Evolutionary conservation across 2,888 invertebrate genomes (phyloP), one percentile per base, ranked within the genome.

Genomic region (Pandemis corylana): DNA sequence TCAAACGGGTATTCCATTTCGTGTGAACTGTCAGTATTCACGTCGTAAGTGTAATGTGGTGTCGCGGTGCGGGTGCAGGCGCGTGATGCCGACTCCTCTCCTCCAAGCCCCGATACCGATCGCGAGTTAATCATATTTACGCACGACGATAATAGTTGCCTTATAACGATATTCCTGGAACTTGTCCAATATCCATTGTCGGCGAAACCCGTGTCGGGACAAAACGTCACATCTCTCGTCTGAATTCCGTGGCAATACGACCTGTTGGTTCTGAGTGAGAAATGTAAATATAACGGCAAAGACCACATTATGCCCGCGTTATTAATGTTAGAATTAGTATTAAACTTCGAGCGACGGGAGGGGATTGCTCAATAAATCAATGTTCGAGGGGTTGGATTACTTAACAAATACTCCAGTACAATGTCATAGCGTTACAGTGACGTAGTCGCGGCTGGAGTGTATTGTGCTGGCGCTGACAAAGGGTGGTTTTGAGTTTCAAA

Each of bases 231-330:
- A 68, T 49, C 15, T 7, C 9, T 10, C 28, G 5, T 4, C 9
- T 5, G 15, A 41, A 68, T 9, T 7, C 12, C 2, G 6, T 9
- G 10, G 15, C 46, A 4, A 15, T 68, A 41, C 7, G 36, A 13
- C 53, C 12, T 63, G 41, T 13, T 13, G 20, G 56, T 28, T 64
- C 12, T 0, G 41, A n/a, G 36, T 12, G 5, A 7, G 44, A 59
- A 64, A 73, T 73, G 73, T 68, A 73, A 73, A 73, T 73, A 68
- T 49, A 36, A 68, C 46, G 64, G 68, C 68, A 68, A 72, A 68
- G 64, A 46, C 63, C 68, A 68, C 68, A 68, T 73, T 68, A 73
- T 73, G 72, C 73, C 61, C 41, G 42, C 59, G 68, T 41, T 64
- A 68, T 73, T 68, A 68, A 68, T 68, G 68, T 20, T 56, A 36